Base-by-base conservation (phyloP, 1,140 invertebrate species). In the Zaprionus kolodkinae region DNA sequence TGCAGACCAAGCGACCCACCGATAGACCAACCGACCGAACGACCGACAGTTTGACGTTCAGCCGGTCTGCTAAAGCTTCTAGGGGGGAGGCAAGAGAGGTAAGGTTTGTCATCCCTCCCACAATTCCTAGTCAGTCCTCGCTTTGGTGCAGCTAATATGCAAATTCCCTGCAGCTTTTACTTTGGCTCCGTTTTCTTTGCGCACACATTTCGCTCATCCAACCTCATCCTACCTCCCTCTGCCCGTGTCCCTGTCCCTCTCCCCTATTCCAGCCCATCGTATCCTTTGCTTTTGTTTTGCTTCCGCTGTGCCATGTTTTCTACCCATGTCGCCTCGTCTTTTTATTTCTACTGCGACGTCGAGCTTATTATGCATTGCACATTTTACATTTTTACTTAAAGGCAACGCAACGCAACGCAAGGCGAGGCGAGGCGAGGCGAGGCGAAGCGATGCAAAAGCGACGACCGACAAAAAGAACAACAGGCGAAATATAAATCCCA, bases 361-460 rank as follows among this genome's bases (percentile, higher is more conserved):
- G 61, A 81, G 84, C 84, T 88, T 88, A 88, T 88, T 88, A 88
- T 88, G 84, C 84, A 88, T 88, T 84, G 84, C 84, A 88, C 84
- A 88, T 88, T 88, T 88, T 84, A 89, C 84, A 88, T 88, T 88
- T 84, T 84, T 81, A 55, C 80, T 84, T 72, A 70, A 85, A 71
- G 55, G 35, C 54, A 10, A 43, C 54, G 56, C 6, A 7, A 45
- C 11, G 13, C 11, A 17, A 27, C 13, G n/a, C n/a, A 21, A 10
- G 33, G n/a, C 6, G 52, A 40, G 33, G n/a, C 6, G 52, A 40
- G 21, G 21, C 21, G 21, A 60, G 36, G 35, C 55, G 33, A 68
- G 25, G 59, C 50, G 38, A 48, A 54, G 48, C 56, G 25, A 27
- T 30, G 27, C 35, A 17, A 43, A 54, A 40, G 35, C 52, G 21